These are phyloP conservation scores for Sinosuthora webbiana DNA, from an alignment of 2,113 vertebrate genomes.

Conservation along the genomic window DNA sequence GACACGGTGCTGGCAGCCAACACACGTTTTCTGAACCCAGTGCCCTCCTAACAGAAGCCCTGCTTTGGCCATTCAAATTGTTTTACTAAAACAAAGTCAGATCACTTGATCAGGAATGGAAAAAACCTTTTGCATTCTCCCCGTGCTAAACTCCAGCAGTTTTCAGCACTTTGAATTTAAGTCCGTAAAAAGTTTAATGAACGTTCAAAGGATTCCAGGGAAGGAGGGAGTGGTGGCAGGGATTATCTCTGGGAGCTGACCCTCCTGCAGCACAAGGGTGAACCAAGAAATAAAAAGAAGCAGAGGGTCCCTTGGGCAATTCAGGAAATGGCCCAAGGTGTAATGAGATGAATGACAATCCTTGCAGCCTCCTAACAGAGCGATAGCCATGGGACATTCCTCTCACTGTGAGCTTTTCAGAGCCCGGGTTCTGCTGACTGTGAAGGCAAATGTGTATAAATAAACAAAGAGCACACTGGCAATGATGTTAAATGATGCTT, in stretches of 20 bases:
- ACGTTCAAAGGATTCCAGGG: not conserved
- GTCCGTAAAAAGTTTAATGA: not conserved
- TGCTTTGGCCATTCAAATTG: not conserved
- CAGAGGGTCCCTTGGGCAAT: not conserved
- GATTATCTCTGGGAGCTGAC: not conserved
- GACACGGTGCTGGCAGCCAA: not conserved
- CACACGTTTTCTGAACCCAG: accelerated
- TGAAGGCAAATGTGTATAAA: slow-evolving; percentile 40
- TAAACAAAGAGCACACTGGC: slow-evolving; percentile 53
- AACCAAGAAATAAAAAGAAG: not conserved
- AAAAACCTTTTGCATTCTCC: not conserved
- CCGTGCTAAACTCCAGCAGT: not conserved
- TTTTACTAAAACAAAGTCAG: not conserved
- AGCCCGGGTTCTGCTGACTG: slow-evolving; percentile 61
- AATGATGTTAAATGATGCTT: slow-evolving; percentile 73
- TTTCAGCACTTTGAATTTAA: not conserved
- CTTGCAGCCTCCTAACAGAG: not conserved
- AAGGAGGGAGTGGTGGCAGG: not conserved
- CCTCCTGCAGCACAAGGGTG: not conserved
- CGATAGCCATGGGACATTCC: not conserved
- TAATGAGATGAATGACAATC: not conserved
- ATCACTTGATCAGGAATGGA: not conserved
- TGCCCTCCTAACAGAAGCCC: not conserved
- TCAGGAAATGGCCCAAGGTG: not conserved
- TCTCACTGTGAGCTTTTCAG: not conserved